Percentiles rank a stretch among this genome's conserved stretches.
These are phyloP conservation scores for Dryobates pubescens DNA, from an alignment of 2,797 vertebrate genomes.

Conservation along the genomic window DNA sequence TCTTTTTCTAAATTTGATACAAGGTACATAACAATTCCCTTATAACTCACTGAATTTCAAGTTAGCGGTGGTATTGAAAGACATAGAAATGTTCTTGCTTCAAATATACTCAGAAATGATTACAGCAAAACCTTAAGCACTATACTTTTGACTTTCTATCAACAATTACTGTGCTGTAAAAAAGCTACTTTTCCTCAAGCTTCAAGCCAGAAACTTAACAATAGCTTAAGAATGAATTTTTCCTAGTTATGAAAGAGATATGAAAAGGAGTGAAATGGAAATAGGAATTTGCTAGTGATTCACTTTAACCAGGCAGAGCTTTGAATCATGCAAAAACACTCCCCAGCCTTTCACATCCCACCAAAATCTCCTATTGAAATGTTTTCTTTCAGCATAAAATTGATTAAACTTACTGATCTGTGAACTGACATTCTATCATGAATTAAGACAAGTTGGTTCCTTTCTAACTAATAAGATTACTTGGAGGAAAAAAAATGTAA, in stretches of 20 bases:
- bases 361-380: background rate
- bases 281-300: background rate
- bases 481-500: background rate
- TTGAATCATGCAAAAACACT: background rate
- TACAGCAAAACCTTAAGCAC: background rate
- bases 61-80: background rate
- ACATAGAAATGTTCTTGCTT: background rate
- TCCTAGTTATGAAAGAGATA: background rate
- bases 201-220: background rate
- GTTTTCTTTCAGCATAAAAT: background rate
- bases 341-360: background rate
- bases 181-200: conserved; percentile 16
- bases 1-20: background rate
- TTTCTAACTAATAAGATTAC: background rate
- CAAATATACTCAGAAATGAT: conserved; percentile 4
- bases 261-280: background rate
- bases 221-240: background rate
- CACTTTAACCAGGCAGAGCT: background rate
- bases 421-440: background rate
- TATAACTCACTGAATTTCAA: background rate
- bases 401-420: background rate
- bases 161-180: background rate
- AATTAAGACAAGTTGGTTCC: background rate
- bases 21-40: background rate
- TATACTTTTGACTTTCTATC: background rate